phyloP scores from a whole-genome alignment of 2,797 vertebrate genomes.

The Pyrocephalus nanus region DNA sequence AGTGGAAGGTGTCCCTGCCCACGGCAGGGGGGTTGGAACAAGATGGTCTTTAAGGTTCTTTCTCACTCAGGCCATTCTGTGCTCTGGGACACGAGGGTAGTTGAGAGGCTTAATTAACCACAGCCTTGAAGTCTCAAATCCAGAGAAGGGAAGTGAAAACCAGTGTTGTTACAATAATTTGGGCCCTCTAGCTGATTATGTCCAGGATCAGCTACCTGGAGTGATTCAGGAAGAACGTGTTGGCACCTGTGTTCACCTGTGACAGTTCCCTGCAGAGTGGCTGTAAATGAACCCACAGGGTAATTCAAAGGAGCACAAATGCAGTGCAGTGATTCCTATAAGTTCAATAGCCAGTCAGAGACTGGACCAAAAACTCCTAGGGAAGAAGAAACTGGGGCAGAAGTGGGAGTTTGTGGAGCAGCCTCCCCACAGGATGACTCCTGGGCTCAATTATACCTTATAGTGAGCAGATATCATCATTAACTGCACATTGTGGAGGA shows the following conservation, averaged over 20 bases:
- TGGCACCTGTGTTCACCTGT: not conserved
- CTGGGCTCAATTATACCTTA: not conserved
- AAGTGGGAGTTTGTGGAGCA: not conserved
- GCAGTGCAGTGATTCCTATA: not conserved
- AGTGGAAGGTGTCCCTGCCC: not conserved
- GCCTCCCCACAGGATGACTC: not conserved
- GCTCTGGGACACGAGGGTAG: not conserved
- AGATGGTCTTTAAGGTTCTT: not conserved
- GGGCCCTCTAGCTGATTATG: not conserved
- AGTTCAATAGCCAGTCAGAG: not conserved
- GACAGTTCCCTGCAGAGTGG: not conserved
- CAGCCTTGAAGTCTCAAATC: not conserved
- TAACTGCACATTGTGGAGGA: not conserved
- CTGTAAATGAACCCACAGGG: not conserved
- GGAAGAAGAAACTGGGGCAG: not conserved
- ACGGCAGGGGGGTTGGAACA: accelerated
- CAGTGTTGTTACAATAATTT: not conserved
- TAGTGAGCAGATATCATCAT: not conserved
- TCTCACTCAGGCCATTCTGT: not conserved
- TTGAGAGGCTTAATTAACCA: constrained; percentile 2
- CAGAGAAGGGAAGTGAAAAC: not conserved
- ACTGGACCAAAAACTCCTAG: not conserved
- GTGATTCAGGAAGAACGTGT: not conserved
- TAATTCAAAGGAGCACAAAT: no score
- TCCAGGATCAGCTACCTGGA: not conserved